Conservation (phyloP, 1,140 invertebrate genomes). For the Druon quercuslanigerum region DNA sequence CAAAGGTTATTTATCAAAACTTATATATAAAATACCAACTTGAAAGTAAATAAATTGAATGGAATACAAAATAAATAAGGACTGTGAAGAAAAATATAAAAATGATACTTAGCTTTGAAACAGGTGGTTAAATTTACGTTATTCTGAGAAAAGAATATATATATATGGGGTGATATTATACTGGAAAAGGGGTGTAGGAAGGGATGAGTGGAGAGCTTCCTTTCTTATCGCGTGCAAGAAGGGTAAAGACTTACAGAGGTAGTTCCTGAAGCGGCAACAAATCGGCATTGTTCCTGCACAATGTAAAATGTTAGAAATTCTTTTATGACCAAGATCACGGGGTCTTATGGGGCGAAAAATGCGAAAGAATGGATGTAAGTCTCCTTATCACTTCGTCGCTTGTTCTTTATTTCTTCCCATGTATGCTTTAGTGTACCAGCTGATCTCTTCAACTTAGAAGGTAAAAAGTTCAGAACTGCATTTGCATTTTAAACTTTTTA, state of each 20-base stretch:
- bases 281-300: constrained; percentile 46
- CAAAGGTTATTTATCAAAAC: no score
- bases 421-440: constrained; percentile 12
- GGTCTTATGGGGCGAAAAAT: constrained; percentile 15
- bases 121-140: background rate
- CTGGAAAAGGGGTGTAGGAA: background rate
- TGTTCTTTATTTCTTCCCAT: constrained; percentile 19
- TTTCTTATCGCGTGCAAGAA: constrained; percentile 21
- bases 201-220: constrained; percentile 10
- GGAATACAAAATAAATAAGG: background rate
- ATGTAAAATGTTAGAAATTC: constrained; percentile 20
- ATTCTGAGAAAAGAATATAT: background rate
- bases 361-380: constrained; percentile 9
- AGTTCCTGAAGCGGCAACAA: constrained; percentile 39
- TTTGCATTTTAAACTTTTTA: no score
- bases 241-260: constrained; percentile 24
- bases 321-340: constrained; percentile 21
- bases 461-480: background rate
- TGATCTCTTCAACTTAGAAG: background rate
- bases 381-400: background rate
- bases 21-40: no score
- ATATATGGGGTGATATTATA: constrained; percentile 8
- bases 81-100: background rate
- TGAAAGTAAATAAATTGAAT: background rate
- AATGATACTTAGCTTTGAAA: background rate